A percentile compares a stretch with the other conserved stretches of the same genome.
Conservation (phyloP, 2,113 vertebrate genomes). For the Serinus canaria region DNA sequence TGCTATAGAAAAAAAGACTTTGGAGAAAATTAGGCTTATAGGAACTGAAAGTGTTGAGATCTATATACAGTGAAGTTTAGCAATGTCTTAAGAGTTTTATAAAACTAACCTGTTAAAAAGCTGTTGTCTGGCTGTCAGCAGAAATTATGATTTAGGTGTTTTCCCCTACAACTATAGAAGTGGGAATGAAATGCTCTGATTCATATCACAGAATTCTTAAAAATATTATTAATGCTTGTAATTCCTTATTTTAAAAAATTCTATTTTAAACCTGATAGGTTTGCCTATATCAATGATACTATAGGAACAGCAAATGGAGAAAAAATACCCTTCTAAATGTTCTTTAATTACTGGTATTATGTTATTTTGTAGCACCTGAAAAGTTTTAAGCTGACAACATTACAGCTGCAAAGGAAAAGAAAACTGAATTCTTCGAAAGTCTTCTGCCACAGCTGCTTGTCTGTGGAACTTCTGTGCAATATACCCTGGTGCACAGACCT, state of each 20-base stretch:
- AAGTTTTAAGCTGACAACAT: neutral
- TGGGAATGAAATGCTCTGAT: neutral
- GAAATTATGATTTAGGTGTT: neutral
- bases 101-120: neutral
- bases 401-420: neutral
- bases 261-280: neutral
- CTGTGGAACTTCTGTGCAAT: neutral
- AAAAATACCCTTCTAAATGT: neutral
- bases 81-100: neutral
- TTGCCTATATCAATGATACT: neutral
- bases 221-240: neutral
- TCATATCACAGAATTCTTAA: neutral
- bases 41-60: neutral
- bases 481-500: neutral
- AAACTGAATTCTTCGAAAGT: neutral
- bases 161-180: neutral
- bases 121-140: neutral
- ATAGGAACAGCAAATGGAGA: accelerated
- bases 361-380: neutral
- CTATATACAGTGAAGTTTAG: neutral
- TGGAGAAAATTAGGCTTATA: neutral
- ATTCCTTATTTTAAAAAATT: neutral
- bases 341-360: neutral
- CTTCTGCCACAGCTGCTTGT: neutral
- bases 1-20: neutral